Base-by-base conservation (phyloP, 2,797 vertebrate species). In the Acomys russatus region DNA sequence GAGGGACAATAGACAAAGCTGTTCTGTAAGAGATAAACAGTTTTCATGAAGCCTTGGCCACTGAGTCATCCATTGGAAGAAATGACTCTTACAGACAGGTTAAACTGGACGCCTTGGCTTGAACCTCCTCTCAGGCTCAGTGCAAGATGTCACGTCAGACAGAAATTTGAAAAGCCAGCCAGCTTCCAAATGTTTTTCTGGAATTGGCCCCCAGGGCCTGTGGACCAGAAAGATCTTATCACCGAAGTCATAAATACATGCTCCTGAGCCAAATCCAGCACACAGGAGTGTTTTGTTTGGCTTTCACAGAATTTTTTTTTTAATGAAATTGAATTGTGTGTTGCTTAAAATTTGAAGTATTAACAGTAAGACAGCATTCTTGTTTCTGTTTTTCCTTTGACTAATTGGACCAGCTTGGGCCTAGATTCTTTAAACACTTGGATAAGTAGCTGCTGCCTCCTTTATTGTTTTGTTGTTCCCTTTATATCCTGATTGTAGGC, bases 281-380 rank as follows among this genome's bases (percentile, higher is more conserved):
- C 70, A 79, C 12, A 35, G 33, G 28, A 80, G 7, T 78, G 54
- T 95, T 90, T 94, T 73, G 2, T 94, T 96, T 95, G 68, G 33
- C 22, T 33, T 23, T n/a, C 18, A 3, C 64, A 71, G 38, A 63
- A 76, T 7, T 76, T 35, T 77, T 82, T 83, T 92, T 88, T n/a
- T 12, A 33, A 80, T 78, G n/a, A 88, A 63, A 23, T 73, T 78
- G 33, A 33, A 64, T 38, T 85, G 23, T 7, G 84, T 92, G 78
- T 73, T 63, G 59, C 71, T 80, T 86, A 73, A 94, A 96, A 85
- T 90, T 30, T 85, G 33, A 94, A 85, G 25, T 44, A 49, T 63
- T 80, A 88, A 80, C 28, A 49, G 23, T 38, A 91, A 76, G 64
- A 59, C 64, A 56, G 91, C 10, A 64, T 59, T 91, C 49, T 73